Conservation (phyloP, 2,888 invertebrate species). For the Drosophila kuntzei region DNA sequence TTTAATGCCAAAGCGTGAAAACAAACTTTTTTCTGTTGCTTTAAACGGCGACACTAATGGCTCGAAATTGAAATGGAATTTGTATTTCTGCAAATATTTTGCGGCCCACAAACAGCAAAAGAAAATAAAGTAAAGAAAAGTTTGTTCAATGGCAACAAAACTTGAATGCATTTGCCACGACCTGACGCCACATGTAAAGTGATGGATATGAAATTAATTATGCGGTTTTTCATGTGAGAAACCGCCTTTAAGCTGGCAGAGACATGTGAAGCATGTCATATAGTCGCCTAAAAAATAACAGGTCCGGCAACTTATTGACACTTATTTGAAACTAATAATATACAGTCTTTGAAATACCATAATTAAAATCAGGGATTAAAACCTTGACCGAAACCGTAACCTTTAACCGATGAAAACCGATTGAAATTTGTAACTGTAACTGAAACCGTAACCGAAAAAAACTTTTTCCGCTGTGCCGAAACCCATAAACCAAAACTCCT, state of each 20-base stretch:
- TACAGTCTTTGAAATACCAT: neutral
- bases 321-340: neutral
- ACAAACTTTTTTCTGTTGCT: constrained; percentile 67
- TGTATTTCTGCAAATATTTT: constrained; percentile 68
- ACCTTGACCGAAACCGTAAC: no score
- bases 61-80: constrained; percentile 75
- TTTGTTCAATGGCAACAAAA: constrained; percentile 20
- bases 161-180: constrained; percentile 21
- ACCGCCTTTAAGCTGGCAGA: neutral
- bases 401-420: no score
- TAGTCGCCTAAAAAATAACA: neutral
- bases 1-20: constrained; percentile 66
- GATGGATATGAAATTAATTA: constrained; percentile 27
- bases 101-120: constrained; percentile 21
- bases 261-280: neutral
- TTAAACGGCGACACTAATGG: constrained; percentile 77
- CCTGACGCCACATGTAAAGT: constrained; percentile 16
- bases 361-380: no score
- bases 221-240: neutral
- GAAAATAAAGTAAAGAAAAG: constrained; percentile 33
- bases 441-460: no score
- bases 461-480: no score
- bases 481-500: no score
- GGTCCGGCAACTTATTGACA: neutral
- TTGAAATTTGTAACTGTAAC: no score